Percentiles rank a stretch among this genome's conserved stretches.
Conservation (phyloP, 2,113 vertebrate genomes). For the Sebastes schlegelii region DNA sequence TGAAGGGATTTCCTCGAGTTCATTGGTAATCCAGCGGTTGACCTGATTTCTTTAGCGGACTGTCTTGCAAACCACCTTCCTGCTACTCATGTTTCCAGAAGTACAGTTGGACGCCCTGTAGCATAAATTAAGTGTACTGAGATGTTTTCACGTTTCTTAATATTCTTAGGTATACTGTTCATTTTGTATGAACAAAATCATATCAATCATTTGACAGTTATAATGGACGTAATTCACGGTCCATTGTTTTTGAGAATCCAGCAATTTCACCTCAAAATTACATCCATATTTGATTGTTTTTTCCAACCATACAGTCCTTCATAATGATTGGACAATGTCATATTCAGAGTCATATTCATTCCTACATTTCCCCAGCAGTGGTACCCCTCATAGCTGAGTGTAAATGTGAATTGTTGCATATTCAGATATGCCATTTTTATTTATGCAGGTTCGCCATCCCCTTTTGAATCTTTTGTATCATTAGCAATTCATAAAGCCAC, state of each 20-base stretch:
- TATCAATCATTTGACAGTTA: background rate
- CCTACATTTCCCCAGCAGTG: background rate
- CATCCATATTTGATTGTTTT: background rate
- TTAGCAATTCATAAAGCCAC: constrained; percentile 3
- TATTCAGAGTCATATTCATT: background rate
- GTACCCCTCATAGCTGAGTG: background rate
- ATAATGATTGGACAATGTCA: background rate
- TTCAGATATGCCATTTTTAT: background rate
- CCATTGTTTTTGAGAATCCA: background rate
- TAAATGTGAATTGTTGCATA: background rate
- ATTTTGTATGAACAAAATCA: background rate
- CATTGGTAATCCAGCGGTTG: constrained; percentile 59
- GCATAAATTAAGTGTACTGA: background rate
- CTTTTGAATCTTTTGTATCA: background rate
- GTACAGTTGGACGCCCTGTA: background rate
- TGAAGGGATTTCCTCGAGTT: constrained; percentile 69
- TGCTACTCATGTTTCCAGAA: constrained; percentile 25
- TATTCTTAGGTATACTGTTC: background rate
- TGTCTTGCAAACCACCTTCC: constrained; percentile 15
- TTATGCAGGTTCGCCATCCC: background rate
- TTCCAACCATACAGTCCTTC: background rate
- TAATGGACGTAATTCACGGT: background rate
- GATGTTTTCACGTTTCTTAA: background rate
- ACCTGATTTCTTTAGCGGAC: constrained; percentile 60
- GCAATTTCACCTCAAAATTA: background rate